Conservation (phyloP, 2,888 invertebrate species). For the Achlya flavicornis region DNA sequence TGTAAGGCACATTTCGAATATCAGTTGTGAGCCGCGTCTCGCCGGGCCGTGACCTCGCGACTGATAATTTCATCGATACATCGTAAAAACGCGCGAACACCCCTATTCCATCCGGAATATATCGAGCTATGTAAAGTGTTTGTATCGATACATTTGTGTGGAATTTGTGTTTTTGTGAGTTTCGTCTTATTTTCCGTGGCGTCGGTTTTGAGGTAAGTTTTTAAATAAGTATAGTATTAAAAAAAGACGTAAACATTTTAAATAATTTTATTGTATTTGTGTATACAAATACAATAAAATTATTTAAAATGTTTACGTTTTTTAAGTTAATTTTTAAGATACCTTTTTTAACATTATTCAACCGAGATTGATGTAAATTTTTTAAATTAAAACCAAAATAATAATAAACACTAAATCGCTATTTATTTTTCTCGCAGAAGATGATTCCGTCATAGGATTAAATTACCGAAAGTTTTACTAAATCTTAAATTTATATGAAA, state of each 20-base stretch:
- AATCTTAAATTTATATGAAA: too few relatives aligned
- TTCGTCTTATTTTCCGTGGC: not conserved
- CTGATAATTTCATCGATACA: conserved; percentile 21
- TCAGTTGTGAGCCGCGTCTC: conserved; percentile 58
- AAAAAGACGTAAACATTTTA: not conserved
- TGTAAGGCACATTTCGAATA: conserved; percentile 41
- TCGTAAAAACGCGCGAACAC: conserved; percentile 28
- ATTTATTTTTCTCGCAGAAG: too few relatives aligned
- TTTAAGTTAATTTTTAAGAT: not conserved
- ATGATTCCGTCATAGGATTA: too few relatives aligned
- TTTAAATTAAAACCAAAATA: too few relatives aligned
- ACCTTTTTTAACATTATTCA: too few relatives aligned
- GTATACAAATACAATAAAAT: too few relatives aligned
- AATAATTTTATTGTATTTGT: not conserved
- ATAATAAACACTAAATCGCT: too few relatives aligned
- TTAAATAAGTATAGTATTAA: not conserved
- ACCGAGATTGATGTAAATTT: too few relatives aligned
- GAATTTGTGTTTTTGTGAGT: not conserved
- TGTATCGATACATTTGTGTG: conserved; percentile 5
- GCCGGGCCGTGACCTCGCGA: conserved; percentile 33
- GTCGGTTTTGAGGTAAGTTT: not conserved
- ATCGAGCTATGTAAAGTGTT: conserved; percentile 19
- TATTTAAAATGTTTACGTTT: too few relatives aligned
- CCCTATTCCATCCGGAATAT: conserved; percentile 29
- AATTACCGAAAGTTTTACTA: too few relatives aligned